A percentile compares a stretch with the other conserved stretches of the same genome.
Conservation (phyloP, 1,140 invertebrate genomes). For the Anoplophora glabripennis region DNA sequence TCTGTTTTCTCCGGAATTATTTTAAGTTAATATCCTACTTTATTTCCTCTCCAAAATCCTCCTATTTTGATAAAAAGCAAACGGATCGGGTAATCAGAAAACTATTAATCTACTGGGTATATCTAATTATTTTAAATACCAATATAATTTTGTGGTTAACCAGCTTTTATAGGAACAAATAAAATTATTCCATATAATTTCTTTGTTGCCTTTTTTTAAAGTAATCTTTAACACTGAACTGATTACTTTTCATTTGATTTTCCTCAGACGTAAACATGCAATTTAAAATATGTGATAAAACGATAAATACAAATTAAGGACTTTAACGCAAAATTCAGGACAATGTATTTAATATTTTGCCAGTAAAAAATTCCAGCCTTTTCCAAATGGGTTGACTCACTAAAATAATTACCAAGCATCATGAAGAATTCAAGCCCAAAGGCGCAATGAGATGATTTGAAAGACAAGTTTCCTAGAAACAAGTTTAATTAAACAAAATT, state of each 20-base stretch:
- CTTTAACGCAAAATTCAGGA: background rate
- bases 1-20: too few relatives aligned
- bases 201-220: background rate
- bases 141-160: background rate
- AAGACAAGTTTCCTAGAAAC: too few relatives aligned
- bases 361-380: background rate
- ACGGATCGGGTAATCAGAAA: too few relatives aligned
- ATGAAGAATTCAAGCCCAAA: too few relatives aligned
- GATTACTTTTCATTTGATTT: background rate
- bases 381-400: background rate
- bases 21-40: too few relatives aligned
- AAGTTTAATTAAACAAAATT: too few relatives aligned
- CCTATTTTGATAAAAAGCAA: too few relatives aligned
- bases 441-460: too few relatives aligned
- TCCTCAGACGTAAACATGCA: background rate
- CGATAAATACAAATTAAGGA: background rate
- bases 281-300: background rate
- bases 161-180: background rate
- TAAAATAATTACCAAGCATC: background rate
- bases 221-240: background rate
- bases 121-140: background rate
- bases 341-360: background rate
- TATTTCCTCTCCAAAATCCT: too few relatives aligned
- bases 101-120: background rate
- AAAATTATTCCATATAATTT: background rate